Conservation (phyloP, 2,113 vertebrate genomes). For the Lophius piscatorius region DNA sequence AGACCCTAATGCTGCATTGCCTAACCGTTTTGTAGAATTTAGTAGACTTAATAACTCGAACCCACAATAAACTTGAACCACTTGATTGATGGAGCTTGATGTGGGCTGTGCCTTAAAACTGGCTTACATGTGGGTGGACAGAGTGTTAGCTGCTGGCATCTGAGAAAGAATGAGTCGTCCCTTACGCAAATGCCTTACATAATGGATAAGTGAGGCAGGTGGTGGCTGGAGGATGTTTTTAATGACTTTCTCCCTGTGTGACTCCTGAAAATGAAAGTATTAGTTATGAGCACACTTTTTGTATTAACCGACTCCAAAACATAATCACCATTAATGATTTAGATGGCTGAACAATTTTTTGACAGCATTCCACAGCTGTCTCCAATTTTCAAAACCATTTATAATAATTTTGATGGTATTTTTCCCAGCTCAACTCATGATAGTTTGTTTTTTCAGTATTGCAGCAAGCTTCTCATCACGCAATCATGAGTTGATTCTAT, state of each 20-base stretch:
- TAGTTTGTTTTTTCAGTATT: conserved; percentile 33
- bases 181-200: conserved; percentile 33
- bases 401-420: conserved; percentile 35
- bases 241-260: background rate
- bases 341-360: conserved; percentile 42
- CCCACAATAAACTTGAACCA: conserved; percentile 10
- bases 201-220: conserved; percentile 23
- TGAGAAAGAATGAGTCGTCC: conserved; percentile 21
- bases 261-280: background rate
- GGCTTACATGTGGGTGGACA: conserved; percentile 36
- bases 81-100: conserved; percentile 25
- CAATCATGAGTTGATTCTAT: conserved; percentile 28
- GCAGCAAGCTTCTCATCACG: conserved; percentile 25
- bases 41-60: conserved; percentile 8
- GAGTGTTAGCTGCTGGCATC: conserved; percentile 29
- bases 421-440: conserved; percentile 13
- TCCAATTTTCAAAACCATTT: conserved; percentile 53
- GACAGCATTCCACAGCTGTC: conserved; percentile 64
- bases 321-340: conserved; percentile 39
- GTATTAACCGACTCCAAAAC: conserved; percentile 16
- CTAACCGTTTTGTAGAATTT: conserved; percentile 17
- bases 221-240: conserved; percentile 6
- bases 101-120: conserved; percentile 23
- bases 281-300: conserved; percentile 1
- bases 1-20: background rate